Percentiles rank a stretch among this genome's conserved stretches.
phyloP scores from a whole-genome alignment of 2,888 invertebrate genomes.

The Lithophane socia region DNA sequence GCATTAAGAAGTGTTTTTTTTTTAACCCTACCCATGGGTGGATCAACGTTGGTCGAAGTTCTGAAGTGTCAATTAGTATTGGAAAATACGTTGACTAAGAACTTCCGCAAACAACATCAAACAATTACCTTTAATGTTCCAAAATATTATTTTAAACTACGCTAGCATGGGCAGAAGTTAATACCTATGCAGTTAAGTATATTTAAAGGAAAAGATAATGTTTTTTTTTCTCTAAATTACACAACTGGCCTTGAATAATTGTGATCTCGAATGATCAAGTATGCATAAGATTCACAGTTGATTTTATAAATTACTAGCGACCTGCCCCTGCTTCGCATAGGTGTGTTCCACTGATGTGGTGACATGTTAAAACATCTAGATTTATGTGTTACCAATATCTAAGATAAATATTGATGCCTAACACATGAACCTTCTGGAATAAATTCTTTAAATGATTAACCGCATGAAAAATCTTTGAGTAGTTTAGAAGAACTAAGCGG shows the following conservation, averaged over 20 bases:
- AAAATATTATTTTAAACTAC: constrained; percentile 20
- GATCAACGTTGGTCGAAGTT: background rate
- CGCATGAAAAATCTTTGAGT: too few species aligned
- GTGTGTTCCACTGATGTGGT: background rate
- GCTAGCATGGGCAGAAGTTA: constrained; percentile 29
- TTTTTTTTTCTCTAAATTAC: constrained; percentile 55
- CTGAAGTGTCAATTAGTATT: constrained; percentile 16
- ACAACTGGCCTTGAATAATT: constrained; percentile 51
- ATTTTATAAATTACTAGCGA: background rate
- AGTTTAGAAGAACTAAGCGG: background rate
- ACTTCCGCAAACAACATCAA: constrained; percentile 14
- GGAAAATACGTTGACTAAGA: constrained; percentile 14
- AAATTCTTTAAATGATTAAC: background rate
- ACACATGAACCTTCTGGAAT: background rate
- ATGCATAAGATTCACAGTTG: constrained; percentile 48
- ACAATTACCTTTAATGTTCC: constrained; percentile 23
- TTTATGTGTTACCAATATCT: background rate
- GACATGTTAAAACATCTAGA: background rate
- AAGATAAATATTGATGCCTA: background rate
- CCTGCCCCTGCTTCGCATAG: background rate
- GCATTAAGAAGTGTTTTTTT: background rate
- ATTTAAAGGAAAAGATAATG: constrained; percentile 34
- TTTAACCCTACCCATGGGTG: background rate
- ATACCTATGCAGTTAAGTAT: constrained; percentile 4
- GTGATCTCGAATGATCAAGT: constrained; percentile 52